phyloP scores from a whole-genome alignment of 1,140 invertebrate genomes.

The Hermatobates lingyangjiaoensis region DNA sequence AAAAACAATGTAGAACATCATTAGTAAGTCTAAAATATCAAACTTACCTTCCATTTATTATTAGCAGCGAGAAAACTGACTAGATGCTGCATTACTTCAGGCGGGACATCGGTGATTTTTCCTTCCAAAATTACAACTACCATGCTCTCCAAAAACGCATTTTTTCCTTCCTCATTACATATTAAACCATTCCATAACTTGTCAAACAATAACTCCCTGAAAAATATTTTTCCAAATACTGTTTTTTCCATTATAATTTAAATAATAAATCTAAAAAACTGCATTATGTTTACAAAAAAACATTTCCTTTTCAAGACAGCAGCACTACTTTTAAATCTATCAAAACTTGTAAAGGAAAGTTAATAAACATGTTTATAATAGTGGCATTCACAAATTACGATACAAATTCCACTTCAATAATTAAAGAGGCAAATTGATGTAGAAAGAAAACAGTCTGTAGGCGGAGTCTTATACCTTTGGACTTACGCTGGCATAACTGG shows the following conservation, averaged over 20 bases:
- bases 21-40: background rate
- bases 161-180: slow-evolving; percentile 24
- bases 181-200: slow-evolving; percentile 31
- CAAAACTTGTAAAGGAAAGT: too few relatives aligned
- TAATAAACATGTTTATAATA: too few relatives aligned
- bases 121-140: slow-evolving; percentile 31
- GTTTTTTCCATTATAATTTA: background rate
- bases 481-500: too few relatives aligned
- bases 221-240: slow-evolving; percentile 3
- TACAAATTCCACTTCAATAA: too few relatives aligned
- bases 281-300: background rate
- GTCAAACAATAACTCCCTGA: slow-evolving; percentile 30
- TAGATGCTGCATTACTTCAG: slow-evolving; percentile 44
- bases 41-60: slow-evolving; percentile 22
- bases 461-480: too few relatives aligned
- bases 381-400: too few relatives aligned
- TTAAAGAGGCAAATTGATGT: too few relatives aligned
- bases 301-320: background rate
- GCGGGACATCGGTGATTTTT: slow-evolving; percentile 32
- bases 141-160: slow-evolving; percentile 28
- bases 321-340: too few relatives aligned
- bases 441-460: too few relatives aligned
- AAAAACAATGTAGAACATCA: background rate
- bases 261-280: background rate
- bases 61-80: slow-evolving; percentile 37